Conservation (phyloP, 1,140 invertebrate genomes). For the Microplitis mediator region DNA sequence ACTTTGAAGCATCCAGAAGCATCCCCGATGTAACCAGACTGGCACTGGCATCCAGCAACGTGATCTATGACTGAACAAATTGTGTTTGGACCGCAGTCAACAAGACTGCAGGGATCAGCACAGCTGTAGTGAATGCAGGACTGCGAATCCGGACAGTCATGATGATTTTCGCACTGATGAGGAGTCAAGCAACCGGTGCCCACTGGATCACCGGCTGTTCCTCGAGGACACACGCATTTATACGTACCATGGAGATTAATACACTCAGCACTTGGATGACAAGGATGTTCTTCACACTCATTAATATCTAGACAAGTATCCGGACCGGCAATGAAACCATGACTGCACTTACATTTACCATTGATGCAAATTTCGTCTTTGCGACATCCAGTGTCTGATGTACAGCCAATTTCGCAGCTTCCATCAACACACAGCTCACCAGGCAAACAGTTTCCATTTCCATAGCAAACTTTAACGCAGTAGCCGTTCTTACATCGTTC, state of each 20-base stretch:
- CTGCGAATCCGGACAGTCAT: conserved; percentile 74
- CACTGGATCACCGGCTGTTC: conserved; percentile 80
- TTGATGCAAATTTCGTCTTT: conserved; percentile 79
- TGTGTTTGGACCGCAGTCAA: conserved; percentile 75
- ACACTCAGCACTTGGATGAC: conserved; percentile 79
- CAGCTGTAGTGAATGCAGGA: conserved; percentile 77
- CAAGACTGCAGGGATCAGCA: conserved; percentile 73
- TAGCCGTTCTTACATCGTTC: conserved; percentile 80
- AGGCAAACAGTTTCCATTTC: conserved; percentile 84
- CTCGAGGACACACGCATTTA: conserved; percentile 77
- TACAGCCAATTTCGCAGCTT: conserved; percentile 81
- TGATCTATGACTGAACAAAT: conserved; percentile 76
- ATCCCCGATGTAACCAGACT: conserved; percentile 80
- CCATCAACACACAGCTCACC: conserved; percentile 88
- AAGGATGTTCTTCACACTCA: conserved; percentile 80
- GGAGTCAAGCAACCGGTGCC: conserved; percentile 74
- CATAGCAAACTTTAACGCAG: conserved; percentile 85
- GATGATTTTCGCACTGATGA: conserved; percentile 72
- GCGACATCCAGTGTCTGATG: conserved; percentile 79
- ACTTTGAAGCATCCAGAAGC: conserved; percentile 83
- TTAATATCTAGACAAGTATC: conserved; percentile 78
- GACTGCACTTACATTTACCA: conserved; percentile 78
- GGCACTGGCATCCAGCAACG: conserved; percentile 73
- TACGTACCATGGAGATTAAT: conserved; percentile 81
- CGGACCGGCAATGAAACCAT: conserved; percentile 72